Evolutionary conservation across 2,888 invertebrate species (phyloP).

Genomic region (Tortrix viridana): DNA sequence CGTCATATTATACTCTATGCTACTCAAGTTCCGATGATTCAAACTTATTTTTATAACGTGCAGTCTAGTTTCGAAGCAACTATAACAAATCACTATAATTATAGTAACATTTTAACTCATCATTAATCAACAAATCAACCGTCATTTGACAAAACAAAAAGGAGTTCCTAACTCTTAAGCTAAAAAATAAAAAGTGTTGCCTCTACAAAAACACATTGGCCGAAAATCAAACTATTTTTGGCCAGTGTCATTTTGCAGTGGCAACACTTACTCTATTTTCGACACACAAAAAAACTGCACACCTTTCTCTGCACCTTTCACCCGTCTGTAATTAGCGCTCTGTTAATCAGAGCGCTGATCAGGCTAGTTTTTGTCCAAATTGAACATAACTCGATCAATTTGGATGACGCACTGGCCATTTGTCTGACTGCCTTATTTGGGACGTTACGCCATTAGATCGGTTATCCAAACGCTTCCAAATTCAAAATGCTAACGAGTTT

Average conservation of each 20-base stretch:
- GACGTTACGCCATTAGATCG: constrained; percentile 3
- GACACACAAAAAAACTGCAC: constrained; percentile 52
- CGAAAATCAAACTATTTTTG: constrained; percentile 43
- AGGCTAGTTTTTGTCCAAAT: constrained; percentile 59
- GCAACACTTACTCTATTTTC: constrained; percentile 51
- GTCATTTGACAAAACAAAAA: no score
- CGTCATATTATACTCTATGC: no score
- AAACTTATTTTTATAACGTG: no score
- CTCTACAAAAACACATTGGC: constrained; percentile 41
- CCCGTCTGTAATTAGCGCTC: constrained; percentile 73
- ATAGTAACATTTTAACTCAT: no score
- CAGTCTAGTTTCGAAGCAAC: no score
- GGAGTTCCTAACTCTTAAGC: no score
- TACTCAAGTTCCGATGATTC: no score
- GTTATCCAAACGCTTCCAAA: constrained; percentile 10
- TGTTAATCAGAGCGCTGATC: constrained; percentile 71
- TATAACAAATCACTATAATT: no score
- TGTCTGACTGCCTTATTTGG: constrained; percentile 10
- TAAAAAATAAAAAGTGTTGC: constrained; percentile 9
- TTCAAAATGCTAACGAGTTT: constrained; percentile 2
- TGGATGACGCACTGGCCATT: constrained; percentile 19
- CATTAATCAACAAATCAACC: no score
- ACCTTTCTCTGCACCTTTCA: constrained; percentile 80
- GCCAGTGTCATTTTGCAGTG: constrained; percentile 41
- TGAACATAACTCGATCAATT: constrained; percentile 56